Base-by-base conservation (phyloP, 2,113 vertebrate genomes). In the Hirundichthys speculiger region DNA sequence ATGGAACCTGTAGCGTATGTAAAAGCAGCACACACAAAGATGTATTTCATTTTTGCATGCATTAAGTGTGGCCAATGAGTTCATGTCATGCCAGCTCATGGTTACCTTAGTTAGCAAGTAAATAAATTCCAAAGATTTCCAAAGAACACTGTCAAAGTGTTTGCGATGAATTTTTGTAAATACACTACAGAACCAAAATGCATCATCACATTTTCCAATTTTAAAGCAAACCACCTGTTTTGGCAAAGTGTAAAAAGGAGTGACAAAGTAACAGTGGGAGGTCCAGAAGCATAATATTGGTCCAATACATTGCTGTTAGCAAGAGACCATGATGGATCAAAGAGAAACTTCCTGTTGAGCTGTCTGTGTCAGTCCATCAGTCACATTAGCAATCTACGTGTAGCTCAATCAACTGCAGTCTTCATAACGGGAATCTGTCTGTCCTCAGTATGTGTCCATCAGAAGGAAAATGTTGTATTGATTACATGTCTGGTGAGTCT, bases 381-480 rank as follows among this genome's bases (percentile, higher is more conserved):
- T 86, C 82, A 77, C 77, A 90, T 91, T 88, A 88, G 76, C 82
- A 84, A 79, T 82, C 88, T 87, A 88, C 89, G 71, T 89, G 77
- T 78, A 14, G 27, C 88, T 88, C 77, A 81, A 86, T 90, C 85
- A 87, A 86, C 79, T 85, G 77, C 71, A 82, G 87, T 86, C 79
- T 65, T 64, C 79, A 43, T 62, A 50, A 75, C 77, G 76, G 46
- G 73, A 69, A 77, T 88, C 73, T 86, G 80, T 89, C 85, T 82
- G 75, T 81, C 82, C 65, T 56, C 65, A 69, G 76, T 77, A 80
- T 69, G 80, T 86, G 88, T 89, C 87, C 85, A 90, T 88, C 90
- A 92, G 69, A 71, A 70, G 69, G 77, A 89, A 89, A 91, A 90
- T 79, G 80, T 70, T 67, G 69, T 90, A 93, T 92, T 88, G 90